phyloP scores from a whole-genome alignment of 2,888 invertebrate species.

The Allacma fusca region DNA sequence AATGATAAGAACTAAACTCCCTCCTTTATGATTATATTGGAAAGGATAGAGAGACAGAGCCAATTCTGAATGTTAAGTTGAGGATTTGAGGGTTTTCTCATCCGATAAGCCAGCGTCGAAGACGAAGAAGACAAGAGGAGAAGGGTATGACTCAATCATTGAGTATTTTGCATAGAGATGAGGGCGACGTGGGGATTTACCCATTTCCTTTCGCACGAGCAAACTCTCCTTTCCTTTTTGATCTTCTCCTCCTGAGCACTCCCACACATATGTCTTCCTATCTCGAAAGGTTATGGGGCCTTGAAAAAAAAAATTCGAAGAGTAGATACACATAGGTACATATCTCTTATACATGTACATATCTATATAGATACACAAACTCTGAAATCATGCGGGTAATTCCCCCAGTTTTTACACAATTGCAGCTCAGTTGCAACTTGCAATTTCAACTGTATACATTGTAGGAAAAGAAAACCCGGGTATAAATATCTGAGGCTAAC shows the following conservation, averaged over 20 bases:
- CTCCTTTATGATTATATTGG: not conserved
- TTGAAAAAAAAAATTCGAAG: too few relatives aligned
- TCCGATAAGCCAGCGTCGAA: not conserved
- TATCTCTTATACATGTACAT: too few relatives aligned
- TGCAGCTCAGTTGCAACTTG: too few relatives aligned
- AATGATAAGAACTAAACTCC: constrained; percentile 11
- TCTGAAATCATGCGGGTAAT: too few relatives aligned
- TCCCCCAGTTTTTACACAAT: too few relatives aligned
- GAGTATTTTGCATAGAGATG: constrained; percentile 23
- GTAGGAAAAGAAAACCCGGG: too few relatives aligned
- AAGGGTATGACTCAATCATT: constrained; percentile 20
- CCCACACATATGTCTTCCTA: too few relatives aligned
- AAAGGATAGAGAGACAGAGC: not conserved
- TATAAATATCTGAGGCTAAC: too few relatives aligned
- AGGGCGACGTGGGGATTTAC: not conserved
- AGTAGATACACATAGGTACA: too few relatives aligned
- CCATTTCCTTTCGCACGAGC: constrained; percentile 9
- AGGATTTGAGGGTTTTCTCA: constrained; percentile 3
- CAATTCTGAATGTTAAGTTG: constrained; percentile 11
- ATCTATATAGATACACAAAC: too few relatives aligned
- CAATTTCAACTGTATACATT: too few relatives aligned
- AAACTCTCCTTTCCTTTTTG: constrained; percentile 4
- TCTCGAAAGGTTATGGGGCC: too few relatives aligned
- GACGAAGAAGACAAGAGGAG: constrained; percentile 6
- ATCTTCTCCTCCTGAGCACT: constrained; percentile 14